Evolutionary conservation across 2,888 invertebrate species (phyloP), one percentile per base, ranked within the genome.

Genomic region (Epirrita christyi): DNA sequence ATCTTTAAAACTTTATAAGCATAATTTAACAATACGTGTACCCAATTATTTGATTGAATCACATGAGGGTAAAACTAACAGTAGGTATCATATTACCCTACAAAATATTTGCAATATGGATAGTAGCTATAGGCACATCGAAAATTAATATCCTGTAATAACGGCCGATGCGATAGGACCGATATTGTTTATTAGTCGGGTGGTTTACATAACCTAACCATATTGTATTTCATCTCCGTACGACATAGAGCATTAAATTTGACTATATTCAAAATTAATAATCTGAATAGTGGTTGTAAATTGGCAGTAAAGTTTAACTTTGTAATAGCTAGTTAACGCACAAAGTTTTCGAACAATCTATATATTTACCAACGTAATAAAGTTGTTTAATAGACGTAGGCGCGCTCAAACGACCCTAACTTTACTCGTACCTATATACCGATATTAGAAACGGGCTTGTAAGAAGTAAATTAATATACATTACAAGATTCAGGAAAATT

Each of bases 171-270:
- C 70, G 67, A 71, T 59, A 64, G 59, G 55, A 66, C 72, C 73
- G 67, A 78, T 81, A 80, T 81, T 81, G 81, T 84, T 83, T 85
- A 82, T 81, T 76, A 75, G 70, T 62, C 55, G 68, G 59, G 75
- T 70, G 76, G 80, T 80, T 81, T 75, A 77, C 71, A 76, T 75
- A 72, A 75, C 79, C 75, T 76, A 66, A 70, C 72, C 72, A 74
- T 81, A 79, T 75, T 76, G 80, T 77, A 80, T 81, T 80, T 78
- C 73, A 80, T 75, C 68, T 74, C 74, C 73, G 72, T 76, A 67
- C 68, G 71, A 73, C 65, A 62, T 68, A 63, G 58, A 71, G 62
- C 73, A 75, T 75, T 74, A 75, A 76, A 75, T 75, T 72, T 72
- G 70, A 71, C 75, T 72, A 72, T 71, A 73, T 72, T 68, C 66